These are phyloP conservation scores for Phylloscopus whistleri DNA, from an alignment of 2,113 vertebrate species.

Conservation along the genomic window DNA sequence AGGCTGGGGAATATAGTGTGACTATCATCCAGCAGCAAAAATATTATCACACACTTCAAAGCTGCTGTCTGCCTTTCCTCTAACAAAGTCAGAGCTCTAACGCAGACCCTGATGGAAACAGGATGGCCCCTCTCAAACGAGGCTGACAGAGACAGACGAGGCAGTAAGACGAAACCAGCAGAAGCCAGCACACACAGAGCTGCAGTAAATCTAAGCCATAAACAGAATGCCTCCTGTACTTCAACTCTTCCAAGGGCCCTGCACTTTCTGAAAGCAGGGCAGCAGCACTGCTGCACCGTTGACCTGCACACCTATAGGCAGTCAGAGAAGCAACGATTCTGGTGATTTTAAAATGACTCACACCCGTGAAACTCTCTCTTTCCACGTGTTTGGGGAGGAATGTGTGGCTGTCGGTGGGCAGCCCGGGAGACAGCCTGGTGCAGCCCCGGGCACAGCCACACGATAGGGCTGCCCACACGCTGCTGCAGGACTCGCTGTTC, in stretches of 20 bases:
- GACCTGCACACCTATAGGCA: background rate
- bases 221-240: constrained; percentile 20
- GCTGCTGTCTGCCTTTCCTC: constrained; percentile 24
- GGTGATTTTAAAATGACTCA: background rate
- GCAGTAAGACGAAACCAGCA: constrained; percentile 11
- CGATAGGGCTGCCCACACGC: background rate
- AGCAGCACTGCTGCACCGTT: background rate
- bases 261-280: background rate
- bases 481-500: constrained; percentile 22
- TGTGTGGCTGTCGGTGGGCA: accelerated
- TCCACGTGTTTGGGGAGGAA: background rate
- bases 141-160: background rate
- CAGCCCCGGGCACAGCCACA: background rate
- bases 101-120: background rate
- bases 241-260: background rate
- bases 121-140: background rate
- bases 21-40: constrained; percentile 4
- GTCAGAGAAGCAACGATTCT: background rate
- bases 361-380: accelerated
- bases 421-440: background rate
- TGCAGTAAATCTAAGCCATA: constrained; percentile 19
- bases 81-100: constrained; percentile 24
- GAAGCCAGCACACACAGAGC: background rate
- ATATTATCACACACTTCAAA: constrained; percentile 32
- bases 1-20: background rate